Conservation (phyloP, 2,888 invertebrate genomes). For the Nomada ferruginata region DNA sequence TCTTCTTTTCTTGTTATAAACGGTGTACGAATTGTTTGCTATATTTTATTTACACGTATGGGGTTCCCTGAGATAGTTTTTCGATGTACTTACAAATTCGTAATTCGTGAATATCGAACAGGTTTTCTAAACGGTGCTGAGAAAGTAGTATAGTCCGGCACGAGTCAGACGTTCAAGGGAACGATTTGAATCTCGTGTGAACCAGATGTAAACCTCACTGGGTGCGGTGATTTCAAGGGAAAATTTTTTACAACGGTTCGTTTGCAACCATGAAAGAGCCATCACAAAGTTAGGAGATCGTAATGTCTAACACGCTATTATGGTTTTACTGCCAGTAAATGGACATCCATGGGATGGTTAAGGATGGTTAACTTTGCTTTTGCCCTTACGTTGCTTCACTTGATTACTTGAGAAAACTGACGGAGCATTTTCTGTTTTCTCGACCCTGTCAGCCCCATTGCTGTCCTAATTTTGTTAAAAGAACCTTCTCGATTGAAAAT, state of each 20-base stretch:
- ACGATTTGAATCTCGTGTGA: slow-evolving; percentile 21
- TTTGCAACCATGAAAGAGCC: slow-evolving; percentile 34
- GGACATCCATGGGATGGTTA: not conserved
- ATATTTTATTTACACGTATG: not conserved
- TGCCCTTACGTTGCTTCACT: not conserved
- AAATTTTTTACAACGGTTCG: slow-evolving; percentile 53
- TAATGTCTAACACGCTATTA: slow-evolving; percentile 37
- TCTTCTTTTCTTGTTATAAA: not conserved
- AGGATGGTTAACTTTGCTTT: not conserved
- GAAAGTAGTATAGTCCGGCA: slow-evolving; percentile 21
- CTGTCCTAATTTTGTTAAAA: too few relatives aligned
- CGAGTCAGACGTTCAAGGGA: slow-evolving; percentile 25
- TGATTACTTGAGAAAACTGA: too few relatives aligned
- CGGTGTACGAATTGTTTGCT: not conserved
- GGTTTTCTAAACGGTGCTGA: not conserved
- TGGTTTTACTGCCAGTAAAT: slow-evolving; percentile 23
- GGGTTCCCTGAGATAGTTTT: not conserved
- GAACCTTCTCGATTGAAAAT: too few relatives aligned
- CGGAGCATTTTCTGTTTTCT: too few relatives aligned
- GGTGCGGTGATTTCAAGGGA: not conserved
- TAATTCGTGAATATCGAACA: not conserved
- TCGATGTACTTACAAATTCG: not conserved
- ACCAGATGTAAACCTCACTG: not conserved
- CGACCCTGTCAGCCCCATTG: too few relatives aligned
- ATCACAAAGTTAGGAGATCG: slow-evolving; percentile 42